Evolutionary conservation across 2,797 vertebrate species (phyloP), one percentile per base, ranked within the genome.

Genomic region (Xenops minutus): DNA sequence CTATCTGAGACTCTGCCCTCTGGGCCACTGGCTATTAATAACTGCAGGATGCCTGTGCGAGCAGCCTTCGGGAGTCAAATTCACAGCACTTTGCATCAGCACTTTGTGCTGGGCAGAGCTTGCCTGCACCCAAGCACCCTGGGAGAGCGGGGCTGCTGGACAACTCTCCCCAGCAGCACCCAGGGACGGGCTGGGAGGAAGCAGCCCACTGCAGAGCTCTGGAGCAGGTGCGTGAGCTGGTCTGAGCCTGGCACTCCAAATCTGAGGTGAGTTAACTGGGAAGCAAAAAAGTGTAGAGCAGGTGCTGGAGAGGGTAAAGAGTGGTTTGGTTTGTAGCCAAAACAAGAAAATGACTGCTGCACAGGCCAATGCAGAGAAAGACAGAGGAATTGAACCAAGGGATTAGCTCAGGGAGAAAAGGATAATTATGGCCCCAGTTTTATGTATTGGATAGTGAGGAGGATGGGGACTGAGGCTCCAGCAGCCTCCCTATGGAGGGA

Each of bases 1-100:
- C 98, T 97, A 98, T 98, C 94, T 97, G 96, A 97, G 97, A 94
- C 96, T 91, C 96, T 97, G 92, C 76, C 97, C 97, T 97, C 96
- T 88, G 73, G 95, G 97, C 96, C 69, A 80, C 79, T 94, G 97
- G 97, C 98, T 99, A 99, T 99, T 99, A 99, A 99, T 99, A 99
- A 98, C 95, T 46, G 12, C 96, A 96, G 97, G 98, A 98, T 98
- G 98, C 98, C 99, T 99, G 98, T 98, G 98, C 54, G 96, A 98
- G 98, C 98, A 98, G 98, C 97, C 98, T 98, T 97, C 98, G 98
- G 98, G 97, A 97, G 97, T 98, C 97, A 97, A 99, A 99, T 98
- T 98, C 98, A 97, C 98, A 93, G 97, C 97, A 97, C 97, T 98
- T 94, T 79, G 87, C 98, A 98, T 97, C 97, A 97, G 97, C 96